phyloP scores from a whole-genome alignment of 2,888 invertebrate species.

The Aleiodes alternator region DNA sequence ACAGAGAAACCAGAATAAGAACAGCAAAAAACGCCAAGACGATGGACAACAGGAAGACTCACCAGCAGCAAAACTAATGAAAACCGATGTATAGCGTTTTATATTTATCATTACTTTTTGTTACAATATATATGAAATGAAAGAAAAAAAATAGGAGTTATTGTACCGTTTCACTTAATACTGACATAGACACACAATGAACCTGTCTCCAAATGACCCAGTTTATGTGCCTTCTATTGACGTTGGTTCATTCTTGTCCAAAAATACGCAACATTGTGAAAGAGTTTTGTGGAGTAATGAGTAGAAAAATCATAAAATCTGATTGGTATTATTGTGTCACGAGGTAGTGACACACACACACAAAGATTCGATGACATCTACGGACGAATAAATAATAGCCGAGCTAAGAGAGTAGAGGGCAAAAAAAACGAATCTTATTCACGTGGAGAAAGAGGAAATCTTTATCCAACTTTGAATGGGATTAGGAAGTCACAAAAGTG shows the following conservation, averaged over 20 bases:
- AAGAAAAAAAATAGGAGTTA: no score
- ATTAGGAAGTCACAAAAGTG: conserved; percentile 66
- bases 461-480: conserved; percentile 64
- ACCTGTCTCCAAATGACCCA: background rate
- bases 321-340: no score
- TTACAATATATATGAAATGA: background rate
- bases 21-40: conserved; percentile 71
- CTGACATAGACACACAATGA: background rate
- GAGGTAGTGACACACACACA: no score
- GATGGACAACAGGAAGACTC: background rate
- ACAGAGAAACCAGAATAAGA: conserved; percentile 82
- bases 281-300: background rate
- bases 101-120: background rate
- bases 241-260: background rate
- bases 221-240: background rate
- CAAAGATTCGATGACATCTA: no score
- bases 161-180: no score
- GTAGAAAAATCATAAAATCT: no score
- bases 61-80: conserved; percentile 31
- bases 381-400: no score
- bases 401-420: no score
- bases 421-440: conserved; percentile 34
- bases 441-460: conserved; percentile 46
- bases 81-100: conserved; percentile 20
- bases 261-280: conserved; percentile 2